Evolutionary conservation across 2,113 vertebrate species (phyloP).

Genomic region (Micronycteris hirsuta): DNA sequence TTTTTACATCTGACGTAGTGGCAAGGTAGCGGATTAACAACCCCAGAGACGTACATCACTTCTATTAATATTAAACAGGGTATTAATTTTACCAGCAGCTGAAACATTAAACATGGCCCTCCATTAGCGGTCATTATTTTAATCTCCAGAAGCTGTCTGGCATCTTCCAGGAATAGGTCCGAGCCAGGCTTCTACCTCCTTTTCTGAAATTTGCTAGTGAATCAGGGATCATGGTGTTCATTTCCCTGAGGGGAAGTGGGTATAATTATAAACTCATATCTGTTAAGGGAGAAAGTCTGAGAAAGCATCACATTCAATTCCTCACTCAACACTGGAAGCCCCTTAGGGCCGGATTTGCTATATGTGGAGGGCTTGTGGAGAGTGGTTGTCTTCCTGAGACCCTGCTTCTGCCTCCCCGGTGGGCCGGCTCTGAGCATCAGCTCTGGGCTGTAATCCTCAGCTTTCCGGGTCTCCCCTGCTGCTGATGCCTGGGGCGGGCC

Average conservation of each 20-base stretch:
- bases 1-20: conserved; percentile 58
- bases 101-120: conserved; percentile 70
- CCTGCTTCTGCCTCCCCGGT: background rate
- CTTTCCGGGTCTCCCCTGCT: background rate
- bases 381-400: background rate
- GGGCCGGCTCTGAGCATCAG: background rate
- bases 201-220: conserved; percentile 2
- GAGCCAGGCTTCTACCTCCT: background rate
- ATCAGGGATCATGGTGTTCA: background rate
- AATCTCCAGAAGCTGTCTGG: conserved; percentile 55
- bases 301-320: background rate
- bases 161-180: conserved; percentile 53
- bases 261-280: conserved; percentile 28
- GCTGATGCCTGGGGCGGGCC: background rate
- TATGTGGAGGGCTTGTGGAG: background rate
- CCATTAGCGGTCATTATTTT: conserved; percentile 67
- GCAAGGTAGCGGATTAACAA: conserved; percentile 63
- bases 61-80: conserved; percentile 74
- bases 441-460: background rate
- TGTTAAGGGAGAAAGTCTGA: background rate
- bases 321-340: background rate
- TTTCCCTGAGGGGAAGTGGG: background rate
- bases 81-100: conserved; percentile 72
- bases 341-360: background rate
- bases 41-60: conserved; percentile 24